Base-by-base conservation (phyloP, 1,140 invertebrate species). In the Linepithema humile region DNA sequence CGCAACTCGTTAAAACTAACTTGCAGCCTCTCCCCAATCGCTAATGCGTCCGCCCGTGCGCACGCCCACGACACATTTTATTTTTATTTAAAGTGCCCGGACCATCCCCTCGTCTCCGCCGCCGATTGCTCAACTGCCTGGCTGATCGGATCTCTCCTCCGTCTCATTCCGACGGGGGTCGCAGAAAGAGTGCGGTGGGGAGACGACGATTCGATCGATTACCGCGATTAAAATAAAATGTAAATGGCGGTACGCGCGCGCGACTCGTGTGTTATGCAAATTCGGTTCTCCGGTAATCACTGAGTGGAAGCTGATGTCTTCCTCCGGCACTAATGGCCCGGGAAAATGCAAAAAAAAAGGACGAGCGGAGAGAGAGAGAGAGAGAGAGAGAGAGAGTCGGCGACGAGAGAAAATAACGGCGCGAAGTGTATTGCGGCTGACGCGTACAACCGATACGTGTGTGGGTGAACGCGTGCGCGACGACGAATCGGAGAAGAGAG, bases 281-380 rank as follows among this genome's bases (percentile, higher is more conserved):
- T 94, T 83, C 86, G 86, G 82, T 92, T 92, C 90, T 90, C 90
- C 89, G 92, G 93, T 94, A 94, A 94, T 94, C 94, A 92, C 91
- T 90, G 93, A 94, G 93, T 94, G 93, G 94, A 94, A 93, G 93
- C 93, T 93, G 93, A 94, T 94, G 93, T 94, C 93, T 94, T 93
- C 92, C 93, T 94, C 91, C 91, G 91, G 84, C 90, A 86, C 90
- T 93, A 93, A 92, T 89, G 88, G 88, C 26, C 82, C 87, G 80
- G 85, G 59, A 75, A 85, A 88, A 83, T 70, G 86, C 83, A 43
- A 83, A 59, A 73, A 60, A 32, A 43, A 67, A 45, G 15, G 32
- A 82, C 67, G 67, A 87, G 35, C 12, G 26, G 43, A 26, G 9
- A 43, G 35, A 72, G 17, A 40, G 35, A 55, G 20, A 38, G 43